Base-by-base conservation (phyloP, 2,797 vertebrate genomes). In the Champsocephalus gunnari region DNA sequence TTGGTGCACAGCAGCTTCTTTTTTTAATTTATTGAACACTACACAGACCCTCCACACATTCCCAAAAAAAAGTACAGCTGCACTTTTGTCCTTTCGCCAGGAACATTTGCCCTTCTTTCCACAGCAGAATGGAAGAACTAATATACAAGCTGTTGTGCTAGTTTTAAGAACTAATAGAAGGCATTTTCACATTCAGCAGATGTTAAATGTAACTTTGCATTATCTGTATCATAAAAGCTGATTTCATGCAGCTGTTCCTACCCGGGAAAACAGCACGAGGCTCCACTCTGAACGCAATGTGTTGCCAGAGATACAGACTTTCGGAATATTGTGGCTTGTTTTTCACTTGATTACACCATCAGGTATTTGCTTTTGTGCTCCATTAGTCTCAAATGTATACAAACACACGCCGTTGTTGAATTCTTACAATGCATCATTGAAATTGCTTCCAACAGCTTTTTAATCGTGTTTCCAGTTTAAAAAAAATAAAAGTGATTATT, bases 11-110 rank as follows among this genome's bases (percentile, higher is more conserved):
- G 53, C 68, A 53, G 43, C 8, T 24, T 28, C 4, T 48, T 53
- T 21, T 59, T 53, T 50, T 49, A n/a, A 70, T 67, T 79, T 81
- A 82, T 61, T 61, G 57, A 80, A 82, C 73, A 77, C 65, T 71
- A 50, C 34, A 57, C 73, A 77, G 71, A 47, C 62, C 24, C 28
- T 17, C 14, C 49, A 61, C 53, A 19, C n/a, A 2, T 12, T n/a
- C 11, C 43, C 17, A 24, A 5, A 3, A 48, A 17, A 32, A 48
- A 13, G 1, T 48, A 34, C 32, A 0, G 5, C 53, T 76, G 34
- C 51, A 54, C 62, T 66, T 34, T 70, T 49, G 17, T 62, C 3
- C 44, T 69, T 73, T 19, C 9, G 21, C 53, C 12, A 60, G 47
- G 54, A 73, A 68, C 64, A 71, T 17, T 45, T 59, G 3, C 1